Evolutionary conservation across 2,888 invertebrate species (phyloP).

Genomic region (Yponomeuta cagnagella): DNA sequence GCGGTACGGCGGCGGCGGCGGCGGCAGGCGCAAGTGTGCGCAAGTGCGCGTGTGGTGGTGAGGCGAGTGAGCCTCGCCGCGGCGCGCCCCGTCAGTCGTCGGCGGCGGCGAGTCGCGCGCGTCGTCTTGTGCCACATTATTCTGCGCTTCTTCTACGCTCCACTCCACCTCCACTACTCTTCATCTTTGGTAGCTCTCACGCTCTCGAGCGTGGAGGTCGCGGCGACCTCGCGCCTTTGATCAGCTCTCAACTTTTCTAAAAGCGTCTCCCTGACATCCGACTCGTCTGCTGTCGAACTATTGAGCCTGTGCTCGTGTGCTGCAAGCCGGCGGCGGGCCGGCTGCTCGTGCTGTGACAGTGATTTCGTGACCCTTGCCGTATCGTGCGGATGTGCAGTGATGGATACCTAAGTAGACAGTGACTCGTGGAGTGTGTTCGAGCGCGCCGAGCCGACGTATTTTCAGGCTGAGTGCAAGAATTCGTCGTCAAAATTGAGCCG

Average conservation of each 20-base stretch:
- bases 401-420: conserved; percentile 62
- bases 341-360: conserved; percentile 70
- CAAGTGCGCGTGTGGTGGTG: conserved; percentile 64
- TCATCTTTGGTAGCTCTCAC: conserved; percentile 63
- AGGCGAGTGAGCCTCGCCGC: conserved; percentile 47
- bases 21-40: conserved; percentile 46
- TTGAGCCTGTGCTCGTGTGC: conserved; percentile 49
- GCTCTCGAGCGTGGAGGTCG: conserved; percentile 68
- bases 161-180: conserved; percentile 51
- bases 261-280: conserved; percentile 32
- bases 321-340: conserved; percentile 56
- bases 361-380: conserved; percentile 65
- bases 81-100: conserved; percentile 72
- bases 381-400: conserved; percentile 75
- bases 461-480: conserved; percentile 56
- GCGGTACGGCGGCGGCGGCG: conserved; percentile 29
- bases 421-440: conserved; percentile 40
- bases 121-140: conserved; percentile 58
- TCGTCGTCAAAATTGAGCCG: conserved; percentile 74
- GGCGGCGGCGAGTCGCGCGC: conserved; percentile 72
- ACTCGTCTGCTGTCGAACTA: conserved; percentile 45
- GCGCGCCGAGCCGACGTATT: conserved; percentile 46
- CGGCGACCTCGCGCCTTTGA: conserved; percentile 45
- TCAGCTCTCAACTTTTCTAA: conserved; percentile 50
- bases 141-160: conserved; percentile 46